These are phyloP conservation scores for Podocnemis expansa DNA, from an alignment of 2,113 vertebrate genomes.

Conservation along the genomic window DNA sequence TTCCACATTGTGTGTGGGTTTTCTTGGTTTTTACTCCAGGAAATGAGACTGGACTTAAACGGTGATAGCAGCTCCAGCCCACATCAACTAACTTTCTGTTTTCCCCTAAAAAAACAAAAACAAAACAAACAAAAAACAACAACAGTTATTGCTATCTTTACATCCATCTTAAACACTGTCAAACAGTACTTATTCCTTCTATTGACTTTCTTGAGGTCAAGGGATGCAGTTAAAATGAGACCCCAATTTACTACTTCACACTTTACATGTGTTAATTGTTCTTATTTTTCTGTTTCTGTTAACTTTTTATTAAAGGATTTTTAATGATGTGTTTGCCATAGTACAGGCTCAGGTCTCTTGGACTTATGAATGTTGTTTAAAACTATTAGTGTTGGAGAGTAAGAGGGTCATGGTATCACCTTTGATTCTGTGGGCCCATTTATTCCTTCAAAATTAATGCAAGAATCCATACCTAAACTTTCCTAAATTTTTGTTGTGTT, in stretches of 20 bases:
- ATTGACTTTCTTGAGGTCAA: not conserved
- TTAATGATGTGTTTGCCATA: not conserved
- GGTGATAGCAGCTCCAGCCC: too few species aligned
- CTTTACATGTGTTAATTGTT: not conserved
- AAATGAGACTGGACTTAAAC: not conserved
- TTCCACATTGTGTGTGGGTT: too few species aligned
- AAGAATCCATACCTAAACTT: not conserved
- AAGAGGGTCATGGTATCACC: not conserved
- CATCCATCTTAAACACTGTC: not conserved
- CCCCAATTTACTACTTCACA: not conserved
- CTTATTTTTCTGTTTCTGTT: not conserved
- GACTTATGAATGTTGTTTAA: not conserved
- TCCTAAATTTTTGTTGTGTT: not conserved
- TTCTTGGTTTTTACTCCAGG: not conserved
- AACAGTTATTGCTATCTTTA: not conserved
- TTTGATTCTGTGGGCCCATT: not conserved
- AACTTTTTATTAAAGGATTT: not conserved
- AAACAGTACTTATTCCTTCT: not conserved
- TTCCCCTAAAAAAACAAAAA: not conserved
- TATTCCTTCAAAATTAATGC: not conserved
- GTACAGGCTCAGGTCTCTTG: not conserved
- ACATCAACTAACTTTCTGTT: not conserved
- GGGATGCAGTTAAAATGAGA: not conserved
- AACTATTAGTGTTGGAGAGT: not conserved
- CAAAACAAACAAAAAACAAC: too few species aligned